Conservation (phyloP, 2,113 vertebrate genomes). For the Erythrolamprus reginae region DNA sequence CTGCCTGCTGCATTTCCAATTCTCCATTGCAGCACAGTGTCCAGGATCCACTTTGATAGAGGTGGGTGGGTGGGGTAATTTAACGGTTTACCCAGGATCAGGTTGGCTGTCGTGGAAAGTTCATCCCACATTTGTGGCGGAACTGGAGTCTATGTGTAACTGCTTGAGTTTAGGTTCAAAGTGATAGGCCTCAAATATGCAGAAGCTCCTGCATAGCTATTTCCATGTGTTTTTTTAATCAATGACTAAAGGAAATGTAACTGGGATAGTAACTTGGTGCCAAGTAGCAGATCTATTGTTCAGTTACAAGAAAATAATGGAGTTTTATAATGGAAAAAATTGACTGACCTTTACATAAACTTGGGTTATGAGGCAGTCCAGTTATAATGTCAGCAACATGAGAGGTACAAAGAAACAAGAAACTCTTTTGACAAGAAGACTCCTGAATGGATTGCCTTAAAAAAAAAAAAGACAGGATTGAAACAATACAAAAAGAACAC, state of each 20-base stretch:
- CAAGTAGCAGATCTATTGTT: conserved; percentile 32
- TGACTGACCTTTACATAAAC: conserved; percentile 50
- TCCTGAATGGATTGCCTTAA: conserved; percentile 48
- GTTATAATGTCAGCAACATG: conserved; percentile 7
- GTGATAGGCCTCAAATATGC: neutral
- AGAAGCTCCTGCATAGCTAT: conserved; percentile 16
- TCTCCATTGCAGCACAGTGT: too few relatives aligned
- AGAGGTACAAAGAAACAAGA: conserved; percentile 31
- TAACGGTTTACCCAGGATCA: too few relatives aligned
- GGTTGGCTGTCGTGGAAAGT: too few relatives aligned
- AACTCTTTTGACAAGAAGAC: conserved; percentile 26
- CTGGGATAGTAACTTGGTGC: conserved; percentile 1
- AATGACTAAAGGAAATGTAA: conserved; percentile 6
- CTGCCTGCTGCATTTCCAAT: too few relatives aligned
- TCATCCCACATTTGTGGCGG: too few relatives aligned
- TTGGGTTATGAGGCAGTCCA: conserved; percentile 13
- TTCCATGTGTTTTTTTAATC: conserved; percentile 28
- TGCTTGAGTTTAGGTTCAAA: conserved; percentile 12
- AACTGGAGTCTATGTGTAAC: neutral
- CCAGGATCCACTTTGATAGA: too few relatives aligned
- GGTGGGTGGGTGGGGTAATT: too few relatives aligned
- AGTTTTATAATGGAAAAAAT: conserved; percentile 41
- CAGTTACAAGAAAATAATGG: conserved; percentile 35
- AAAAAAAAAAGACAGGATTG: conserved; percentile 28
- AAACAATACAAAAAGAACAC: neutral